Base-by-base conservation (phyloP, 2,888 invertebrate genomes). In the Galerucella calmariensis region DNA sequence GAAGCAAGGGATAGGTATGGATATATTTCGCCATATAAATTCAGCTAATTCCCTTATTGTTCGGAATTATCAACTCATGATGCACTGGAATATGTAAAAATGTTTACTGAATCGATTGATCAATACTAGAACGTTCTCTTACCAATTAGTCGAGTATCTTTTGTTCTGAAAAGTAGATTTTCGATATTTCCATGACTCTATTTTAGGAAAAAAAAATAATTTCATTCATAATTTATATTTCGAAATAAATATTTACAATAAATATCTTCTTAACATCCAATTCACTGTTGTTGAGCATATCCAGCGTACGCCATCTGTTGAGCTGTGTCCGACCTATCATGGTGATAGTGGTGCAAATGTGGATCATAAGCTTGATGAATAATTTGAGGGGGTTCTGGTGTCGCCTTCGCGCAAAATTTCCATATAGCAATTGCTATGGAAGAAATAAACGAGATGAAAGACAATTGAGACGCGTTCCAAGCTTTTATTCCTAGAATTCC, bases 401-500 rank as follows among this genome's bases (percentile, higher is more conserved):
- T 69, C 10, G 95, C 92, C 90, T 95, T 95, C 87, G 94, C 93
- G 90, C 95, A 95, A 79, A 95, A 90, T 87, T 95, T 95, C 92
- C 94, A 95, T 87, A 95, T 93, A 80, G 95, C 95, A 87, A 95
- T 89, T 77, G 93, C 94, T 80, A 95, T 92, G 82, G 95, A 94
- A 41, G 95, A 92, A 82, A 95, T 92, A 89, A 95, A 95, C 61
- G 95, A 94, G 90, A 95, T 93, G 92, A 95, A 95, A 24, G 94
- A 94, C 83, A 95, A 90, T 85, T 95, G 95, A 81, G 95, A 91
- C 6, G 95, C 95, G 87, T 95, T 95, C 93, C 94, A 95, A 65
- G 95, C 94, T 89, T 95, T 95, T 85, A 95, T 89, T 84, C 95
- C 95, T 79, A 95, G 90, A 78, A 95, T 92, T 84, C 95, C 95